These are phyloP conservation scores for Rhagonycha fulva DNA, from an alignment of 2,888 invertebrate species.

Conservation along the genomic window DNA sequence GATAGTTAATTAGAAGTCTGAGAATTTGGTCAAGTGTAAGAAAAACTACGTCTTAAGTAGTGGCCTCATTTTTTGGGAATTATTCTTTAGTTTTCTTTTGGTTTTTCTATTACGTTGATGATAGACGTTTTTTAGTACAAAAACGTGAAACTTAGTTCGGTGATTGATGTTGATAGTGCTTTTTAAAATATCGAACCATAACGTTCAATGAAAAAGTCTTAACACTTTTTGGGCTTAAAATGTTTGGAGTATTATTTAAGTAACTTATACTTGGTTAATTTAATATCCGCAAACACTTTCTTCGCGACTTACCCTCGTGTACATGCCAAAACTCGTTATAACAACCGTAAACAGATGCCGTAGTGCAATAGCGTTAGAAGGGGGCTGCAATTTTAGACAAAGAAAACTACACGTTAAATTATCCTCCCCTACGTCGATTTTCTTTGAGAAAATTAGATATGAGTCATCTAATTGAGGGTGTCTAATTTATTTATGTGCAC, in stretches of 20 bases:
- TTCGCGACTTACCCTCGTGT: slow-evolving; percentile 1
- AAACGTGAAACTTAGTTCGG: neutral
- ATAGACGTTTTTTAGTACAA: neutral
- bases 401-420: slow-evolving; percentile 23
- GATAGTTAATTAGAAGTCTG: neutral
- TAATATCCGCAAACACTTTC: neutral
- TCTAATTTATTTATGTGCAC: neutral
- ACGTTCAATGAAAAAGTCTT: neutral
- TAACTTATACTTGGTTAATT: neutral
- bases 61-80: neutral
- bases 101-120: neutral
- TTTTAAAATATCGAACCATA: neutral
- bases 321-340: slow-evolving; percentile 18
- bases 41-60: neutral
- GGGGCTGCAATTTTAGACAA: slow-evolving; percentile 4
- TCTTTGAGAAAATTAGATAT: slow-evolving; percentile 11
- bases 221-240: neutral
- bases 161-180: neutral
- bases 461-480: slow-evolving; percentile 17
- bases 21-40: neutral
- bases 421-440: slow-evolving; percentile 18
- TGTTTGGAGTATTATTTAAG: neutral
- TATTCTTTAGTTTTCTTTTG: neutral
- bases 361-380: slow-evolving; percentile 13
- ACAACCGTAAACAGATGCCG: slow-evolving; percentile 26